Evolutionary conservation across 2,888 invertebrate species (phyloP).

Genomic region (Rotaria sp.): DNA sequence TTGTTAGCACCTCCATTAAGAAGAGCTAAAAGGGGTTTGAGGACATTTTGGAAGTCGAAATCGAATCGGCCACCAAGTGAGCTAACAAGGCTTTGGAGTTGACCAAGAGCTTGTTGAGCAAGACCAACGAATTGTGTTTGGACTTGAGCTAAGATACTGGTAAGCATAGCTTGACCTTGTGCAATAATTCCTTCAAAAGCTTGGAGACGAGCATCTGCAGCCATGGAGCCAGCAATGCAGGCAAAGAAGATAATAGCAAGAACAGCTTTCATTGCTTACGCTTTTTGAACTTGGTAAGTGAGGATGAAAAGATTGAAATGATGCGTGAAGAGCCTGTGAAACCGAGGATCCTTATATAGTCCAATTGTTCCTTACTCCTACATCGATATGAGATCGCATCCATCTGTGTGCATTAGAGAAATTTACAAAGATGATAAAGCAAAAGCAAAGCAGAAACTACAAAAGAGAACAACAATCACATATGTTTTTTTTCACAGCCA

Average conservation of each 20-base stretch:
- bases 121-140: not conserved
- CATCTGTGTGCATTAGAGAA: not conserved
- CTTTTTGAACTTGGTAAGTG: not conserved
- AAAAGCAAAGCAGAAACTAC: not conserved
- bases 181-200: not conserved
- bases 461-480: not conserved
- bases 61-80: not conserved
- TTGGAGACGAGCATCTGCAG: not conserved
- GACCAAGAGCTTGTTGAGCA: not conserved
- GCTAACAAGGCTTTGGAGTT: not conserved
- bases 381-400: not conserved
- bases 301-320: not conserved
- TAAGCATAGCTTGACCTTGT: not conserved
- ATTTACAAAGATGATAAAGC: not conserved
- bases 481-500: not conserved
- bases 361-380: not conserved
- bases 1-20: too few relatives aligned
- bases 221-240: conserved; percentile 20
- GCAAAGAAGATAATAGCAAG: conserved; percentile 13
- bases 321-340: not conserved
- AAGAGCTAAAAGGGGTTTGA: not conserved
- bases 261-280: not conserved
- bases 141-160: not conserved
- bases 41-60: not conserved
- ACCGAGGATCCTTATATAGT: not conserved